Evolutionary conservation across 2,113 vertebrate species (phyloP), one percentile per base, ranked within the genome.

Genomic region (Dinomys branickii): DNA sequence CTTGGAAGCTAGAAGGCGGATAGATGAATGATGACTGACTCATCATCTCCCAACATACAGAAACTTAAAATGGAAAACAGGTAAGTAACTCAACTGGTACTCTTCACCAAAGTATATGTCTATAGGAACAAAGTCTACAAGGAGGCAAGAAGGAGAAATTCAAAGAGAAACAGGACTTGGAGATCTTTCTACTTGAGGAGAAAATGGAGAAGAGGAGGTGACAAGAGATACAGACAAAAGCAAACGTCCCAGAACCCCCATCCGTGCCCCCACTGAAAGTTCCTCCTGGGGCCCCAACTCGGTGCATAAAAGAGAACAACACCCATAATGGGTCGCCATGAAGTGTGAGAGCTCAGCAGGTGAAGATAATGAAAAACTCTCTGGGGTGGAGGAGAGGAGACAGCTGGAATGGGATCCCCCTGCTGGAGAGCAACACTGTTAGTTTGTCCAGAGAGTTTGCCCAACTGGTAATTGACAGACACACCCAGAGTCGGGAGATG

Each of bases 11-110:
- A 41, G 83, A 80, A 92, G 59, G 56, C 14, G 90, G 77, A 93
- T 24, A 12, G 54, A 93, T 85, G 47, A 96, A 26, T 95, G 93
- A 69, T 81, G 54, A 87, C 84, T 63, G 28, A 91, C 44, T 91
- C 69, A 94, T 80, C 65, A 89, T 41, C 85, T 80, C 35, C 7
- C 86, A 63, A 94, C 91, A 90, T 78, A 85, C 54, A 91, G 73
- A 96, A 85, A 38, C 7, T 7, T 63, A 75, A 75, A 87, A 41
- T 67, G 63, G 11, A 95, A 94, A 95, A 47, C n/a, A 96, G 16
- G 61, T 52, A 88, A 88, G 33, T 28, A 69, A 86, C 50, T 96
- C 88, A 61, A 44, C 82, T 89, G 94, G n/a, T 0, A 44, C 24
- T 75, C 50, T 59, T 85, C 28, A n/a, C n/a, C n/a, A n/a, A n/a